These are phyloP conservation scores for Octomys mimax DNA, from an alignment of 2,797 vertebrate genomes.

Conservation along the genomic window DNA sequence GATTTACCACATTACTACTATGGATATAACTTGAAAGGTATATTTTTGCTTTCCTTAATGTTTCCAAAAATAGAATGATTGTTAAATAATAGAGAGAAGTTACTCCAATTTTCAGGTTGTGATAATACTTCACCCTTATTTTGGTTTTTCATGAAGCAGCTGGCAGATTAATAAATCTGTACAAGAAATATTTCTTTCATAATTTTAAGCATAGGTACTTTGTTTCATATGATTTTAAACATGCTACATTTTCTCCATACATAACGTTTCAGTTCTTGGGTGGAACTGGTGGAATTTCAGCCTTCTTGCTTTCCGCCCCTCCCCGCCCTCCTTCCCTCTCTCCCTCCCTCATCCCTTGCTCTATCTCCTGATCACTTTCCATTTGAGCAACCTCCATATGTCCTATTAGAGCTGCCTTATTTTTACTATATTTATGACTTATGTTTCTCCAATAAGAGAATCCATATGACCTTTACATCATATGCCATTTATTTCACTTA, in stretches of 20 bases:
- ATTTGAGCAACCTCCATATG: background rate
- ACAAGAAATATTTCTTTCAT: background rate
- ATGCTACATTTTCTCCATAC: background rate
- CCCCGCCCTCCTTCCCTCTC: no score
- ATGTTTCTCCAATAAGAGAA: background rate
- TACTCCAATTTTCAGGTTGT: background rate
- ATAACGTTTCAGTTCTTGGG: background rate
- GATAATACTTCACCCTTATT: background rate
- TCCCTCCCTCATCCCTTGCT: no score
- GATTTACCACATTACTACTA: background rate
- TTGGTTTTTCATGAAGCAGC: background rate
- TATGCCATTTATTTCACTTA: background rate
- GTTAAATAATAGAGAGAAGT: background rate
- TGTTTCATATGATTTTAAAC: background rate
- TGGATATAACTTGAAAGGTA: background rate
- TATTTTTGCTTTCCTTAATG: background rate
- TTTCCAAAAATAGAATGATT: background rate
- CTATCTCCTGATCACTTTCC: background rate
- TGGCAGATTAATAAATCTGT: background rate
- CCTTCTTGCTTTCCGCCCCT: background rate
- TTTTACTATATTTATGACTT: background rate
- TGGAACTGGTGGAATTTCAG: background rate
- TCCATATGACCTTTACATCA: background rate
- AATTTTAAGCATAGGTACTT: background rate
- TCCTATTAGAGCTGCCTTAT: background rate